phyloP scores from a whole-genome alignment of 2,113 vertebrate genomes.

The Xyliphius kryptos region DNA sequence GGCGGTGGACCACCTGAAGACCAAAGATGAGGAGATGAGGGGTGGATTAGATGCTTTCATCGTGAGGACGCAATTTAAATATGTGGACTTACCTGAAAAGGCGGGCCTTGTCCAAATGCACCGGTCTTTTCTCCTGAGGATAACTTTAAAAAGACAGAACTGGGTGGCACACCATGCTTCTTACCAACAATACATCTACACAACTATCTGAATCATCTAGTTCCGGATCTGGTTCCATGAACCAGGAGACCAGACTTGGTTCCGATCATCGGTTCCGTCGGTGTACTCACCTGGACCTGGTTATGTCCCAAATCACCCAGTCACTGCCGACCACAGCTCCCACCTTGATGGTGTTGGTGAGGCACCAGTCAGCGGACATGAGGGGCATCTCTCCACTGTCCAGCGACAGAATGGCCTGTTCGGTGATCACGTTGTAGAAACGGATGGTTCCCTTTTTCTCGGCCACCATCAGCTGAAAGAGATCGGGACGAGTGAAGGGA shows the following conservation, averaged over 20 bases:
- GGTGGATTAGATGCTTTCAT: neutral
- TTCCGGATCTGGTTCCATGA: too few relatives aligned
- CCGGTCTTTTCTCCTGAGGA: slow-evolving; percentile 86
- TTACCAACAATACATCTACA: too few relatives aligned
- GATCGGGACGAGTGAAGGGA: neutral
- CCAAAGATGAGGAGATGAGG: neutral
- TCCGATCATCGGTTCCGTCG: too few relatives aligned
- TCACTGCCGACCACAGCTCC: slow-evolving; percentile 90
- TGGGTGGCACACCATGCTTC: too few relatives aligned
- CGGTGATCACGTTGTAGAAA: slow-evolving; percentile 86
- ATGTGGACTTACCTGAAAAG: slow-evolving; percentile 73
- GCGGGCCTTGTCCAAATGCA: slow-evolving; percentile 80
- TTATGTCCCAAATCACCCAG: slow-evolving; percentile 95
- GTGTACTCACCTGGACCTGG: slow-evolving; percentile 94
- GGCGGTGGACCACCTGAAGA: slow-evolving; percentile 79
- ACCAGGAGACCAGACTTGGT: too few relatives aligned
- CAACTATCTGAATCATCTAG: too few relatives aligned
- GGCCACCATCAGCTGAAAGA: slow-evolving; percentile 85
- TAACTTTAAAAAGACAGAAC: slow-evolving; percentile 63
- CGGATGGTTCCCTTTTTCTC: slow-evolving; percentile 89
- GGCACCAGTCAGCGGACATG: slow-evolving; percentile 94
- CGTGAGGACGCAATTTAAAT: neutral
- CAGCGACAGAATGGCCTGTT: slow-evolving; percentile 90
- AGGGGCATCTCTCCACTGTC: slow-evolving; percentile 80
- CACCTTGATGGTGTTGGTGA: slow-evolving; percentile 87